These are phyloP conservation scores for Rhagium mordax DNA, from an alignment of 2,888 invertebrate genomes.

Conservation along the genomic window DNA sequence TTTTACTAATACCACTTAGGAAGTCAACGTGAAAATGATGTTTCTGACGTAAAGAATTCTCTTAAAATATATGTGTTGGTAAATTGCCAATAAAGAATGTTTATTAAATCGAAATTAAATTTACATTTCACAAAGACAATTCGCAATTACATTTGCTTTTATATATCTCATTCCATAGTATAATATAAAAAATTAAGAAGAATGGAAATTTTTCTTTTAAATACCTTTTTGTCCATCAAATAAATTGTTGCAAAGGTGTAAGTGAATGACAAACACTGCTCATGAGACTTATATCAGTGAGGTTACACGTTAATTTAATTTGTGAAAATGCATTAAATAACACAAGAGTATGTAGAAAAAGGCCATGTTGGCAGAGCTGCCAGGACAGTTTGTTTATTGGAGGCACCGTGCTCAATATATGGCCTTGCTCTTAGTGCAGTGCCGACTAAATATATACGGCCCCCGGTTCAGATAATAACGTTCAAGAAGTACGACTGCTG, in stretches of 20 bases:
- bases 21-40: too few relatives aligned
- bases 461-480: slow-evolving; percentile 50
- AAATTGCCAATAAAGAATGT: too few relatives aligned
- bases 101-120: too few relatives aligned
- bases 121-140: too few relatives aligned
- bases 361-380: slow-evolving; percentile 53
- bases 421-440: slow-evolving; percentile 51
- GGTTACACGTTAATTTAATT: slow-evolving; percentile 42
- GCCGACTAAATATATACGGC: slow-evolving; percentile 54
- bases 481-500: slow-evolving; percentile 45
- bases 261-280: not conserved
- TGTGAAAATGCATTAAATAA: slow-evolving; percentile 50
- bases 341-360: slow-evolving; percentile 44
- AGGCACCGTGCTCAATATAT: slow-evolving; percentile 54
- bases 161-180: not conserved
- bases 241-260: not conserved
- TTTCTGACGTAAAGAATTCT: too few relatives aligned
- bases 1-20: too few relatives aligned
- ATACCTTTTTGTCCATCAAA: not conserved
- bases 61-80: too few relatives aligned
- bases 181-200: not conserved
- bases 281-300: not conserved
- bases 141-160: too few relatives aligned
- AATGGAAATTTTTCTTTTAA: not conserved
- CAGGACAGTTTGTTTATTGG: slow-evolving; percentile 55